Conservation (phyloP, 2,888 invertebrate genomes). For the Calameuta idolon region DNA sequence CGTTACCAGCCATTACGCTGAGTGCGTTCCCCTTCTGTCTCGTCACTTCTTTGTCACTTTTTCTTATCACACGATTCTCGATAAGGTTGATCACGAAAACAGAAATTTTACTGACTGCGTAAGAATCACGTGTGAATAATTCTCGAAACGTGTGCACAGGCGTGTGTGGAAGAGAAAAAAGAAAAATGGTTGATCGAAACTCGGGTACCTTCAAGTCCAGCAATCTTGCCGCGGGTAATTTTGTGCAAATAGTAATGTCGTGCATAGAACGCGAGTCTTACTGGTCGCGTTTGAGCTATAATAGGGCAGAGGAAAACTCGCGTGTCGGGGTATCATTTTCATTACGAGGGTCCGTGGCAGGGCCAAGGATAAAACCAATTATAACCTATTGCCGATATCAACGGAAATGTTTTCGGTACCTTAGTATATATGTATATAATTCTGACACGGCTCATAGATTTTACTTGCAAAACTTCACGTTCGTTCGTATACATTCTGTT, state of each 20-base stretch:
- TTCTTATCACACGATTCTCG: no score
- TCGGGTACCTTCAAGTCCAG: slow-evolving; percentile 53
- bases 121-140: no score
- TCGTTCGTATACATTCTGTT: slow-evolving; percentile 26
- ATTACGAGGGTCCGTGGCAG: slow-evolving; percentile 46
- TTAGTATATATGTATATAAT: slow-evolving; percentile 20
- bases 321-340: slow-evolving; percentile 59
- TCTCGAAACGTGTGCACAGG: no score
- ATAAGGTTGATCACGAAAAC: no score
- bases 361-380: slow-evolving; percentile 61
- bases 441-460: slow-evolving; percentile 26
- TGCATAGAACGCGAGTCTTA: slow-evolving; percentile 24
- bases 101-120: no score
- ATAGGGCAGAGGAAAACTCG: slow-evolving; percentile 30
- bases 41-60: no score
- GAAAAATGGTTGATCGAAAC: slow-evolving; percentile 43
- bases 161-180: no score
- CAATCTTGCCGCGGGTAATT: slow-evolving; percentile 58
- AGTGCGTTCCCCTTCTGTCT: no score
- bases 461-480: slow-evolving; percentile 45
- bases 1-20: no score
- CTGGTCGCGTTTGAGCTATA: no score
- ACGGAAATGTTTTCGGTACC: slow-evolving; percentile 44
- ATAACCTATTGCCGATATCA: slow-evolving; percentile 56
- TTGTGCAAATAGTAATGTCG: slow-evolving; percentile 65